Evolutionary conservation across 2,888 invertebrate species (phyloP), one percentile per base, ranked within the genome.

Genomic region (Tetheella fluctuosa): DNA sequence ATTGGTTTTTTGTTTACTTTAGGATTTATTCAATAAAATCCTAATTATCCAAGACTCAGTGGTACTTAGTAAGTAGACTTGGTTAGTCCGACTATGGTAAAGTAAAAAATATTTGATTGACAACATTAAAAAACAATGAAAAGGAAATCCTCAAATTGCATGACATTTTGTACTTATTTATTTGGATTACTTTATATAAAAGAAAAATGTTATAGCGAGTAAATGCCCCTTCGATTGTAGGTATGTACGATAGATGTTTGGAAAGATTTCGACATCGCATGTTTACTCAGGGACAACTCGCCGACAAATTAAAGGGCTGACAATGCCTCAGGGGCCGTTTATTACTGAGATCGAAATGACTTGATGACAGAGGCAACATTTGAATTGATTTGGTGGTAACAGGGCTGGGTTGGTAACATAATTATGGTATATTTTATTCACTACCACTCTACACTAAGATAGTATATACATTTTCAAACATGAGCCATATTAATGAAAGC

Each of bases 241-340:
- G 39, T 39, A n/a, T 1, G 13, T 37, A 37, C 13, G 7, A 10
- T 39, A 39, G n/a, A 20, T 7, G 48, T n/a, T 17, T 48, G 48
- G 17, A 48, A 48, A 48, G 48, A 48, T 48, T 48, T 20, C 10
- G 10, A 48, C 42, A 17, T 58, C 42, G 56, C 48, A 48, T 48
- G 64, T 66, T 61, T 61, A 59, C 58, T 52, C 39, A 60, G 61
- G 57, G 63, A 62, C 66, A 60, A 55, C 59, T 60, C 59, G 68
- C 65, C 64, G 70, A 66, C 68, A 64, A 66, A 70, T 68, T 65
- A 70, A 63, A 65, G 64, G 65, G 59, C 59, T 59, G 28, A 58
- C 61, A 52, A 60, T 59, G 59, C 54, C 58, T 61, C 53, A 48
- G 48, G 48, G 48, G 20, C 48, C 48, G 20, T 48, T 48, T 48